Base-by-base conservation (phyloP, 1,140 invertebrate genomes). In the Bombus waltoni region DNA sequence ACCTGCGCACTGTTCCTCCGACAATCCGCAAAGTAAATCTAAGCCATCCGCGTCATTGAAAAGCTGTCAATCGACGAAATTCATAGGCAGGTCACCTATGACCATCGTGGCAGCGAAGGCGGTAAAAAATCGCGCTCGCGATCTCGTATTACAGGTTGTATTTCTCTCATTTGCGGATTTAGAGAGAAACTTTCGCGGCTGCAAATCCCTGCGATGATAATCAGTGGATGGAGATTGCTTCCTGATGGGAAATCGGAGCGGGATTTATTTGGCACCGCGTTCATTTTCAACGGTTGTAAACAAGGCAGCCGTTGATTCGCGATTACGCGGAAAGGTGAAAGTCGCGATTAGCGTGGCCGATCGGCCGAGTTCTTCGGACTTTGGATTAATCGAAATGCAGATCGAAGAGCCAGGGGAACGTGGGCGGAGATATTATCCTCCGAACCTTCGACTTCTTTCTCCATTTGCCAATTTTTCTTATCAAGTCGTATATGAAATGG, bases 261-360 rank as follows among this genome's bases (percentile, higher is more conserved):
- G 11, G 40, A 70, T 44, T 47, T 53, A 28, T 47, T 44, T 38
- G 6, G 40, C 32, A 35, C 0, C 42, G 25, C 6, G 32, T 40
- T 80, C 8, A 3, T 79, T 68, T 44, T 38, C 62, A 32, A 38
- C 5, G 44, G 3, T 5, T n/a, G 66, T 53, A 42, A 68, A 59
- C 47, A 71, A 81, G 47, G 47, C 25, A 28, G 66, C 28, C 18
- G 35, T 10, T 38, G 42, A 80, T 44, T 79, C 32, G 62, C 77
- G 65, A 66, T 70, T 80, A 70, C 15, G 42, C 44, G 65, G 44
- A 80, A n/a, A 35, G 44, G 66, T 57, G 79, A 81, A 68, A 81
- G 79, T 81, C 22, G 44, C 35, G 44, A 71, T 68, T 81, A 79
- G 66, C 40, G 25, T 71, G 5, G 57, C 8, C 18, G 11, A 22